Conservation (phyloP, 2,888 invertebrate genomes). For the Agriopis aurantiaria region DNA sequence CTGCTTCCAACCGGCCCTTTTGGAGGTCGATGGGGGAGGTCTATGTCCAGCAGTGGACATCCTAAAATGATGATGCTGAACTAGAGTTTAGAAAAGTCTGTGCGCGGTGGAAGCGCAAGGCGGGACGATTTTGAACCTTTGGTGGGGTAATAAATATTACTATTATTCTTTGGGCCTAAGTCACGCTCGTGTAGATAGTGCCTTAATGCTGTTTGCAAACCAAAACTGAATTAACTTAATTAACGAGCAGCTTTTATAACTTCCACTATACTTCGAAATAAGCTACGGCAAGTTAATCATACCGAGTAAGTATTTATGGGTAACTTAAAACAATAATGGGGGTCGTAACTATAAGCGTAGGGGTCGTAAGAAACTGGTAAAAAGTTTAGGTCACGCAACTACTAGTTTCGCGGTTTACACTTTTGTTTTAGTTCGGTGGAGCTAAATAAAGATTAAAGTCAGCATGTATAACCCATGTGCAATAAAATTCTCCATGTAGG, state of each 20-base stretch:
- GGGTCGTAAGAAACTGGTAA: background rate
- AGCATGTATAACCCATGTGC: too few relatives aligned
- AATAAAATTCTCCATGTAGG: too few relatives aligned
- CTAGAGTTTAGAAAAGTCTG: too few relatives aligned
- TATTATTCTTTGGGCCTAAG: too few relatives aligned
- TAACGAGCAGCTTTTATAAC: background rate
- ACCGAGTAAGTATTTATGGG: background rate
- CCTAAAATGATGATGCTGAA: too few relatives aligned
- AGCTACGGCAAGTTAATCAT: background rate
- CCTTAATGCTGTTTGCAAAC: background rate
- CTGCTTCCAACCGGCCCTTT: too few relatives aligned
- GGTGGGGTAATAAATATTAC: too few relatives aligned
- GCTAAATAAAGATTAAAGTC: background rate
- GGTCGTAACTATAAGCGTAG: too few relatives aligned
- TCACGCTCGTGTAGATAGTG: background rate
- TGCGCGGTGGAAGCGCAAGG: too few relatives aligned
- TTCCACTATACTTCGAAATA: background rate
- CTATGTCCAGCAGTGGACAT: too few relatives aligned
- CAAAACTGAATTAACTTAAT: background rate
- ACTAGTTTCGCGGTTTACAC: background rate
- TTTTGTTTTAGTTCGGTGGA: background rate
- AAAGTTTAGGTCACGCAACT: conserved; percentile 5
- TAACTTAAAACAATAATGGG: background rate
- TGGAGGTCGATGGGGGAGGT: too few relatives aligned
- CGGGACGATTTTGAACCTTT: too few relatives aligned